Evolutionary conservation across 2,797 vertebrate genomes (phyloP).

Genomic region (Rhinogobio ventralis): DNA sequence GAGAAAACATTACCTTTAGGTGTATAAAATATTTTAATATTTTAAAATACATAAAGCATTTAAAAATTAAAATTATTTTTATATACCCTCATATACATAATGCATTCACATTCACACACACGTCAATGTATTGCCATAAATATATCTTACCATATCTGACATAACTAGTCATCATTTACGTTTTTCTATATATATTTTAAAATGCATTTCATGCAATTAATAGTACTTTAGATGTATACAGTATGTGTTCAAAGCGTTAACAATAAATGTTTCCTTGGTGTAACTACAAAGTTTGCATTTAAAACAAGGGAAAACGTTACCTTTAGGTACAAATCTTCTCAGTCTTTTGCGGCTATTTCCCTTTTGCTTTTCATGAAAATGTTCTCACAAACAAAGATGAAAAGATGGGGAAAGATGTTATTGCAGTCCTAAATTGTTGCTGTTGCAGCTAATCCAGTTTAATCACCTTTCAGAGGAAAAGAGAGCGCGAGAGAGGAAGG

Average conservation of each 20-base stretch:
- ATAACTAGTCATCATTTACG: background rate
- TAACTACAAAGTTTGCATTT: background rate
- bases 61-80: too few relatives aligned
- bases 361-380: slow-evolving; percentile 7
- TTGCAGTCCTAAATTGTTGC: background rate
- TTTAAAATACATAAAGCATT: too few relatives aligned
- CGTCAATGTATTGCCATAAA: too few relatives aligned
- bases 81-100: too few relatives aligned
- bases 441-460: background rate
- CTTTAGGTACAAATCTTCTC: slow-evolving; percentile 3
- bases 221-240: too few relatives aligned
- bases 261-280: background rate
- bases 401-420: background rate
- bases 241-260: too few relatives aligned
- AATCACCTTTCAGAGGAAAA: background rate
- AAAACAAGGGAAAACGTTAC: background rate
- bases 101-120: too few relatives aligned
- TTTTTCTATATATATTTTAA: too few relatives aligned
- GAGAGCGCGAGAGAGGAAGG: background rate
- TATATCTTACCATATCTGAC: background rate
- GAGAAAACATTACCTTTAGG: background rate
- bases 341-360: background rate
- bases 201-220: too few relatives aligned
- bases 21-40: too few relatives aligned
- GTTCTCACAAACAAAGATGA: background rate